phyloP scores from a whole-genome alignment of 2,113 vertebrate genomes.

The Sebastes fasciatus region DNA sequence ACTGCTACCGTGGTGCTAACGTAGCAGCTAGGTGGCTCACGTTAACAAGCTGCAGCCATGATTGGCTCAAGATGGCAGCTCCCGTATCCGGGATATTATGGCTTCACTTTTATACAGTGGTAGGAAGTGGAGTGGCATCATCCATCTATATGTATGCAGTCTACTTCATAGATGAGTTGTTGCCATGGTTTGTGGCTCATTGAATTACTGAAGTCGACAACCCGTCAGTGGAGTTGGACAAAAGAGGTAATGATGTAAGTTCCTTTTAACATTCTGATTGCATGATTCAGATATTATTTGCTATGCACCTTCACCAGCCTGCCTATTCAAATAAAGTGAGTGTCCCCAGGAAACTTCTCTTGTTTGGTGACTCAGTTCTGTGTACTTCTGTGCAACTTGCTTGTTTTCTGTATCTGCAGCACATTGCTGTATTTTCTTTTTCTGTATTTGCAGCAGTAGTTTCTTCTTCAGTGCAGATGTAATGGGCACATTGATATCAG shows the following conservation, averaged over 20 bases:
- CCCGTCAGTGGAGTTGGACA: neutral
- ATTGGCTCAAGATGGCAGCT: no score
- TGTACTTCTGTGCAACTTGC: neutral
- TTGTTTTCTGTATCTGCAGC: neutral
- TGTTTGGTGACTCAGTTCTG: neutral
- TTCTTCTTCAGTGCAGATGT: neutral
- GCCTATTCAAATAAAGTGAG: neutral
- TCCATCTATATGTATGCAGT: no score
- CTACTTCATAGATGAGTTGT: neutral
- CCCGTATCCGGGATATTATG: no score
- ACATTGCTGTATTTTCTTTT: neutral
- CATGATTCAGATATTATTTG: neutral
- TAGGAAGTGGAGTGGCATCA: no score
- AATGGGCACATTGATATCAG: neutral
- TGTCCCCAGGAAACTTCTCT: neutral
- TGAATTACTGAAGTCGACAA: neutral
- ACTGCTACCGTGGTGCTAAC: no score
- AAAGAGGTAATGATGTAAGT: neutral
- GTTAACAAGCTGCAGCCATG: no score
- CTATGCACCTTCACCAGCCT: neutral
- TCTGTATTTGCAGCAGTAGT: neutral
- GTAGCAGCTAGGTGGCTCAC: no score
- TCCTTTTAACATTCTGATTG: neutral
- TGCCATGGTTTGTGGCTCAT: neutral
- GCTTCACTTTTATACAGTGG: no score